Base-by-base conservation (phyloP, 2,888 invertebrate species). In the Perdita meconis region DNA sequence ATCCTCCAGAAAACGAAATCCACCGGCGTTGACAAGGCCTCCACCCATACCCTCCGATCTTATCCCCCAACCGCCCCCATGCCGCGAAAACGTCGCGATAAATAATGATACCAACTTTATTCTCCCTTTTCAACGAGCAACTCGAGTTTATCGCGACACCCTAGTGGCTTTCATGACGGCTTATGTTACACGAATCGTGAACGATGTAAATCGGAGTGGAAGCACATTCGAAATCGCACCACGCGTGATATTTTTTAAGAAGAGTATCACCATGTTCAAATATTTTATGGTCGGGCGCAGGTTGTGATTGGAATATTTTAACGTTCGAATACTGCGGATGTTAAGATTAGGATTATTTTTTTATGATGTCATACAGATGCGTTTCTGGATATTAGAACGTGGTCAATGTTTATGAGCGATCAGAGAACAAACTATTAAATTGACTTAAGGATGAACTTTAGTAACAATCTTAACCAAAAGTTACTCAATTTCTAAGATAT, bases 61-160 rank as follows among this genome's bases (percentile, higher is more conserved):
- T n/a, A 16, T 22, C 47, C 22, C 22, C 19, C 19, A 19, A 6
- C 30, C 2, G 6, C 30, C 30, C 30, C 30, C n/a, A n/a, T 30
- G 4, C 16, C 38, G 44, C 24, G 72, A 53, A 64, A 74, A 72
- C 24, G 36, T 51, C 73, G 19, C 63, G 36, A 30, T 65, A 71
- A 71, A 71, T 69, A 68, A 69, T 50, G 69, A 53, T 38, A 69
- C 56, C 24, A 34, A 51, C 16, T 44, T 65, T 53, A 59, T 71
- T 71, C 22, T 16, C 47, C 22, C 24, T 22, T 65, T 47, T 53
- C 51, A 13, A 51, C 24, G 22, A 19, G 26, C 30, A 34, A 22
- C 24, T 16, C 13, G 30, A 50, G 42, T 44, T 67, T 63, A 67
- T 74, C 61, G 53, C 51, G 53, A 67, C 40, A 22, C 24, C 8